phyloP scores from a whole-genome alignment of 2,797 vertebrate species.

The Thripadectes ignobilis region DNA sequence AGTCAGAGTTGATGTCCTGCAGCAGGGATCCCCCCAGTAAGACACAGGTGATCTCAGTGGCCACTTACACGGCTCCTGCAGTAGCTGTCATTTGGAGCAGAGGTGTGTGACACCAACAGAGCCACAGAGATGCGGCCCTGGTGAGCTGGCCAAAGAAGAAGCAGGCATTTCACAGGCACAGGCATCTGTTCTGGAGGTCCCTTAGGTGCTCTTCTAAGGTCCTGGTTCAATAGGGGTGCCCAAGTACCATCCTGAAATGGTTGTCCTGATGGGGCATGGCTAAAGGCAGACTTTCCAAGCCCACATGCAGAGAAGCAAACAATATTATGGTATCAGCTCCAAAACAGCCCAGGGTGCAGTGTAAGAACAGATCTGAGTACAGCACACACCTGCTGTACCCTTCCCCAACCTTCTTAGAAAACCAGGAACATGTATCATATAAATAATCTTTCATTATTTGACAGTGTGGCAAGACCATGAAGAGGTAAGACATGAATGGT shows the following conservation, averaged over 20 bases:
- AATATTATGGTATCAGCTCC: neutral
- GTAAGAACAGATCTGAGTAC: neutral
- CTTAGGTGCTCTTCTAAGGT: neutral
- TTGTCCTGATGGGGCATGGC: neutral
- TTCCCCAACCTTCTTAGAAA: neutral
- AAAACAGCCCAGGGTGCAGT: neutral
- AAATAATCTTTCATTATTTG: neutral
- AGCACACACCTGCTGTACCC: neutral
- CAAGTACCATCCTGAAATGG: neutral
- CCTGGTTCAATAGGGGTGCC: neutral
- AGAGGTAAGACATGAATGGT: neutral
- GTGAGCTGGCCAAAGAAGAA: neutral
- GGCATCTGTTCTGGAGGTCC: neutral
- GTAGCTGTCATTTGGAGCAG: neutral
- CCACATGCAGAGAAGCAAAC: neutral
- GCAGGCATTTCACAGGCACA: neutral
- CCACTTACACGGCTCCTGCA: neutral
- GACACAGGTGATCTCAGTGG: neutral
- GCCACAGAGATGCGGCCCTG: neutral
- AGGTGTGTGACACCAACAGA: neutral
- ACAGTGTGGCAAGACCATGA: neutral
- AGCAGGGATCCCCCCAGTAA: rapidly evolving
- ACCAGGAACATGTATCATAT: rapidly evolving
- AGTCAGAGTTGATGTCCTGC: neutral
- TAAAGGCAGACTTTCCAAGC: neutral